Conservation (phyloP, 2,113 vertebrate genomes). For the Climacteris rufus region DNA sequence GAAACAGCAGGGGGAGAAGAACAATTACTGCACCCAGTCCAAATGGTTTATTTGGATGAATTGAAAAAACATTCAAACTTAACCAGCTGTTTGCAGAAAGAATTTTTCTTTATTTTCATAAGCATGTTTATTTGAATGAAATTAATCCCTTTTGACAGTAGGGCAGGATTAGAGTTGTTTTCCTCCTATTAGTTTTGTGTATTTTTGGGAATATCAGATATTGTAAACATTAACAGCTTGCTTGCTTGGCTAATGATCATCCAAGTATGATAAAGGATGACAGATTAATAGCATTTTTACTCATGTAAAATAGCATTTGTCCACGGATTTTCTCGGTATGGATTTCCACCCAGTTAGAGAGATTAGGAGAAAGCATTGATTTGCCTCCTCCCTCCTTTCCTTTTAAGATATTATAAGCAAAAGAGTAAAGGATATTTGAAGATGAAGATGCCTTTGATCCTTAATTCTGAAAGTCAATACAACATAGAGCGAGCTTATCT, state of each 20-base stretch:
- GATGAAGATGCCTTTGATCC: background rate
- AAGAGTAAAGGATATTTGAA: background rate
- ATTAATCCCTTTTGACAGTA: constrained; percentile 57
- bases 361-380: background rate
- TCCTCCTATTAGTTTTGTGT: background rate
- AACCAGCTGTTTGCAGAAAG: constrained; percentile 17
- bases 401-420: background rate
- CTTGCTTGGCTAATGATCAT: constrained; percentile 46
- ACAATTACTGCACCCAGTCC: background rate
- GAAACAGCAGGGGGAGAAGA: background rate
- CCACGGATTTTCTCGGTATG: constrained; percentile 1
- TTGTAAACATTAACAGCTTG: constrained; percentile 47
- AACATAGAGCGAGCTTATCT: background rate
- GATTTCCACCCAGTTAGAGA: background rate
- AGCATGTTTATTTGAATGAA: constrained; percentile 56
- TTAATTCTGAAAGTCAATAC: background rate
- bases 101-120: constrained; percentile 45
- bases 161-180: constrained; percentile 36
- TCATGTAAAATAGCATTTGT: background rate
- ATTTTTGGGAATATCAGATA: constrained; percentile 8
- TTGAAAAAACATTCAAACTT: background rate
- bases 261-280: constrained; percentile 56
- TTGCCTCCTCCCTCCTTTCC: background rate
- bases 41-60: background rate
- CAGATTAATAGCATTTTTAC: constrained; percentile 12